Evolutionary conservation across 30 jellyfish, hydroid and myxozoan species (phyloP).

Genomic region (Rhopilema esculentum): DNA sequence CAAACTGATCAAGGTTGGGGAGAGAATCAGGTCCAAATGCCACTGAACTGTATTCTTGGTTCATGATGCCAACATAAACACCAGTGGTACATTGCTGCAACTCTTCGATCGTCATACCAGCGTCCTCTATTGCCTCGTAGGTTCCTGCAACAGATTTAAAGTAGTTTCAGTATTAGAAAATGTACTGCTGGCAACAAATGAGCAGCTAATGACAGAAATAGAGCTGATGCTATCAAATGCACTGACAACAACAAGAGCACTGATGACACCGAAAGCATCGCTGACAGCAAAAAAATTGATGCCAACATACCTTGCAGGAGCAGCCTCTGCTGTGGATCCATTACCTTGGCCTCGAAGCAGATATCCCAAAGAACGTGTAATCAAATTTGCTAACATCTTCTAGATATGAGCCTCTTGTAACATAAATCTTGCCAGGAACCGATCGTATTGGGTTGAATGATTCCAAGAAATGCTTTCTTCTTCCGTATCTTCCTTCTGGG

Average conservation of each 20-base stretch:
- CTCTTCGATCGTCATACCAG: constrained; percentile 59
- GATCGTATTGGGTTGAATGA: constrained; percentile 34
- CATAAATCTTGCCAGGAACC: constrained; percentile 51
- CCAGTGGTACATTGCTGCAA: constrained; percentile 65
- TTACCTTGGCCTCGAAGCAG: constrained; percentile 54
- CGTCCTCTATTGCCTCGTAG: constrained; percentile 73
- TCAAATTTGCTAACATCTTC: constrained; percentile 56
- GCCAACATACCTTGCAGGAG: constrained; percentile 40
- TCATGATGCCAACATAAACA: constrained; percentile 64
- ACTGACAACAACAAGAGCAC: no score
- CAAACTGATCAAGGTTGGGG: constrained; percentile 22
- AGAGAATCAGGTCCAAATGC: background rate
- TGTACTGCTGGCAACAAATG: background rate
- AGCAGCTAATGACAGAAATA: no score
- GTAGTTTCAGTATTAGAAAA: no score
- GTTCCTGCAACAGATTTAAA: constrained; percentile 13
- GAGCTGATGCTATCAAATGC: no score
- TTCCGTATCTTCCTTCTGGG: constrained; percentile 27
- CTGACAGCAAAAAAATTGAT: no score
- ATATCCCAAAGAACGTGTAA: constrained; percentile 59
- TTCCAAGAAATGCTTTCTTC: background rate
- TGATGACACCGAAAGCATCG: no score
- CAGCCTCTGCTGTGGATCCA: constrained; percentile 71
- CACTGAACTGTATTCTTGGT: constrained; percentile 32
- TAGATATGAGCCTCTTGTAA: constrained; percentile 51